A percentile compares a stretch with the other conserved stretches of the same genome.
Conservation (phyloP, 2,888 invertebrate species). For the Octonoba sinensis region DNA sequence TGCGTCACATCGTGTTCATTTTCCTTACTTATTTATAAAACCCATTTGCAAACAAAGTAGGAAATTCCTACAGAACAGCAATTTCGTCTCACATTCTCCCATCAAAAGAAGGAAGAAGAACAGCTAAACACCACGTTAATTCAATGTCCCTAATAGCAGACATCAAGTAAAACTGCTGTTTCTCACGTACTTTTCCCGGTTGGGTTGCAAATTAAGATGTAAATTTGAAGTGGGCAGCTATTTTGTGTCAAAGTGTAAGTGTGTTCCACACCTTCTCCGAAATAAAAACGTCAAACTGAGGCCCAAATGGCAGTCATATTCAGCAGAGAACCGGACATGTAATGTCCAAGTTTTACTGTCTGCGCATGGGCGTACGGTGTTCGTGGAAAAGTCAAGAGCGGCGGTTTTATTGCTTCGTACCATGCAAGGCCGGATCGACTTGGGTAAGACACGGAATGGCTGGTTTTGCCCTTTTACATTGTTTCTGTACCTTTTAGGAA, state of each 20-base stretch:
- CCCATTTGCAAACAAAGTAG: no score
- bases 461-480: conserved; percentile 20
- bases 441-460: conserved; percentile 23
- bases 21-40: no score
- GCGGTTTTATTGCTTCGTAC: conserved; percentile 32
- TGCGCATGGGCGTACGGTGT: conserved; percentile 24
- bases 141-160: conserved; percentile 6
- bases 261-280: conserved; percentile 11
- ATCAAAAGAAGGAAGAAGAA: no score
- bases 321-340: conserved; percentile 22
- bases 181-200: conserved; percentile 26
- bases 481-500: background rate
- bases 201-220: conserved; percentile 31
- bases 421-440: conserved; percentile 38
- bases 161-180: conserved; percentile 31
- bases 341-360: conserved; percentile 31
- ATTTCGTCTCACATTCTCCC: no score
- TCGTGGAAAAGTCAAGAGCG: background rate
- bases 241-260: conserved; percentile 27
- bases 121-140: conserved; percentile 19
- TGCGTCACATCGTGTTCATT: no score
- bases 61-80: no score
- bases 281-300: conserved; percentile 38
- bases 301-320: conserved; percentile 11
- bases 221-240: conserved; percentile 11